Base-by-base conservation (phyloP, 2,113 vertebrate species). In the Rousettus leschenaultii region DNA sequence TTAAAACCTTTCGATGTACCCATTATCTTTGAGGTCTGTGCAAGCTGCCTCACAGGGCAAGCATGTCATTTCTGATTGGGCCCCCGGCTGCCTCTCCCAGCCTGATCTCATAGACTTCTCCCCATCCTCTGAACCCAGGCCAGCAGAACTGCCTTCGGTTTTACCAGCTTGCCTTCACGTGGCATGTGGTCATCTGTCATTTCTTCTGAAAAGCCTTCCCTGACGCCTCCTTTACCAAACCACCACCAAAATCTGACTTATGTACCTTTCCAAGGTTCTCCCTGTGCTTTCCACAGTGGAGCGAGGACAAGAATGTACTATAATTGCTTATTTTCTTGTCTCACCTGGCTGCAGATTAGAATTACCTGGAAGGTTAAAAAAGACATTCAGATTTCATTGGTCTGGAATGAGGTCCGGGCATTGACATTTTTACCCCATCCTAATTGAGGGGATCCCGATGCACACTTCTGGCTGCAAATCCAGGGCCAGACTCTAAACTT, bases 241-340 rank as follows among this genome's bases (percentile, higher is more conserved):
- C 14, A 66, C 35, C 33, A 35, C n/a, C 71, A 43, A 86, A 24
- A 26, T 65, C 26, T 5, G 40, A 51, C 28, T 33, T 57, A 12
- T 85, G 88, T 73, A 26, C 30, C 61, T 35, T 80, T 93, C 85
- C 93, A 92, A 85, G 85, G 30, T 78, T 71, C 80, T 91, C n/a
- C 19, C 61, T 83, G 77, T 78, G 43, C 59, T 94, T 71, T 79
- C 35, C 82, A 24, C 24, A 89, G 66, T 82, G 85, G 48, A 53
- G 28, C 71, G 40, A 65, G 80, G 70, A 66, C 59, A 61, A 84
- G 63, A 40, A 90, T 24, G 28, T 13, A 15, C 66, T 57, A 10
- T 55, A 74, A 96, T 59, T 53, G 91, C 85, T 94, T 89, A 21
- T 85, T 92, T 88, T 92, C 51, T 88, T 78, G 82, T 83, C 82